Evolutionary conservation across 1,140 invertebrate genomes (phyloP), one percentile per base, ranked within the genome.

Genomic region (Ostrea denselamellosa): DNA sequence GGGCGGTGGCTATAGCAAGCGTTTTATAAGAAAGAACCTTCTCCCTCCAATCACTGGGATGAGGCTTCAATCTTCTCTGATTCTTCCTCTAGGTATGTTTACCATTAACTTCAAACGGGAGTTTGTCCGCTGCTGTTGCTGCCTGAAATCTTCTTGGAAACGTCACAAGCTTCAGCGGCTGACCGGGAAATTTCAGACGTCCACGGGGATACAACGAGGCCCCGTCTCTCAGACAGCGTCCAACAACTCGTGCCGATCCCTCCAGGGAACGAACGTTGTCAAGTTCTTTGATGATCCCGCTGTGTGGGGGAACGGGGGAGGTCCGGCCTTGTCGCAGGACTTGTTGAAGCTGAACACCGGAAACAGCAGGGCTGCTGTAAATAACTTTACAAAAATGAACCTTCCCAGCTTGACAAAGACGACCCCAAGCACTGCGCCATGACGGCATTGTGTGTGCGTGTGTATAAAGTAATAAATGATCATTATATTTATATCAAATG

Each of bases 91-190:
- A 94, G 93, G 93, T 53, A 91, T 93, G 90, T 94, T 94, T 86
- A 93, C 93, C 44, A 94, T 94, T 53, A 94, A 94, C 87, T 94
- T 94, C 87, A 94, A 93, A 87, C 86, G 92, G 85, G 92, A 94
- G 87, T 92, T 94, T 68, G 86, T 90, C 28, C 90, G 92, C 53
- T 94, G 93, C 71, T 94, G 93, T 89, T 93, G 90, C 87, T 92
- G 92, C 85, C 62, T 92, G 25, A 91, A 90, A 83, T 82, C 83
- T 53, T 28, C 86, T 25, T 86, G 86, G 89, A 53, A 85, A 56
- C 85, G 85, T 53, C 86, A 85, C 17, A 77, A 85, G 8, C 82
- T 87, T 44, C 83, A 53, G 25, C 62, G 86, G 19, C 52, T 53
- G n/a, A 89, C 83, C 28, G 53, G 53, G 77, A 86, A 44, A 54